These are phyloP conservation scores for Geotrupes spiniger DNA, from an alignment of 2,888 invertebrate species.

Conservation along the genomic window DNA sequence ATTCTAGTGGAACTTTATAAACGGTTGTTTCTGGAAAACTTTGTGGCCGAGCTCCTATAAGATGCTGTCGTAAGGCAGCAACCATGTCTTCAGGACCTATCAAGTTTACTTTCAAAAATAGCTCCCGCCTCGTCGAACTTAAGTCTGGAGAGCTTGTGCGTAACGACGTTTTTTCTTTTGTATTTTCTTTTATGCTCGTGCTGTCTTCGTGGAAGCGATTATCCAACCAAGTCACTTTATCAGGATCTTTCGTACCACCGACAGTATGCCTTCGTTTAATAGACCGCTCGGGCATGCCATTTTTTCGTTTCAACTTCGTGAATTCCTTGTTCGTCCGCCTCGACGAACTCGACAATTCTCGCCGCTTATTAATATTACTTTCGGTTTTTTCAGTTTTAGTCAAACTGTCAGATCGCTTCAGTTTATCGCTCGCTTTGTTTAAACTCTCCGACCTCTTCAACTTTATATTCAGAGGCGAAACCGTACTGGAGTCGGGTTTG, in stretches of 20 bases:
- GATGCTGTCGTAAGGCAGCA: conserved; percentile 50
- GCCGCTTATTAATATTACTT: conserved; percentile 72
- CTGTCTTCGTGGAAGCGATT: conserved; percentile 54
- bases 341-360: conserved; percentile 53
- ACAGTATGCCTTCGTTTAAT: conserved; percentile 90
- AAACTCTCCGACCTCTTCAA: conserved; percentile 63
- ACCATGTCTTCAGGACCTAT: conserved; percentile 53
- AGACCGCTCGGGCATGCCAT: conserved; percentile 76
- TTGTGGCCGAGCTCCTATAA: conserved; percentile 54
- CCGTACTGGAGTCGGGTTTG: conserved; percentile 52
- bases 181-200: conserved; percentile 41
- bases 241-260: conserved; percentile 87
- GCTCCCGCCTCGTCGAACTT: conserved; percentile 49
- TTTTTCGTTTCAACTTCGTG: conserved; percentile 70
- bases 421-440: conserved; percentile 54
- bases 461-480: conserved; percentile 48
- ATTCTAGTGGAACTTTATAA: conserved; percentile 58
- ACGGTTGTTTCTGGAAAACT: conserved; percentile 55
- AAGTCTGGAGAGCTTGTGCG: conserved; percentile 63
- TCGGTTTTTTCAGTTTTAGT: conserved; percentile 75
- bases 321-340: conserved; percentile 53
- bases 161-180: conserved; percentile 55
- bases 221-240: conserved; percentile 60
- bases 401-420: conserved; percentile 62
- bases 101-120: conserved; percentile 55